Evolutionary conservation across 2,888 invertebrate genomes (phyloP).

Genomic region (Galerucella nymphaeae): DNA sequence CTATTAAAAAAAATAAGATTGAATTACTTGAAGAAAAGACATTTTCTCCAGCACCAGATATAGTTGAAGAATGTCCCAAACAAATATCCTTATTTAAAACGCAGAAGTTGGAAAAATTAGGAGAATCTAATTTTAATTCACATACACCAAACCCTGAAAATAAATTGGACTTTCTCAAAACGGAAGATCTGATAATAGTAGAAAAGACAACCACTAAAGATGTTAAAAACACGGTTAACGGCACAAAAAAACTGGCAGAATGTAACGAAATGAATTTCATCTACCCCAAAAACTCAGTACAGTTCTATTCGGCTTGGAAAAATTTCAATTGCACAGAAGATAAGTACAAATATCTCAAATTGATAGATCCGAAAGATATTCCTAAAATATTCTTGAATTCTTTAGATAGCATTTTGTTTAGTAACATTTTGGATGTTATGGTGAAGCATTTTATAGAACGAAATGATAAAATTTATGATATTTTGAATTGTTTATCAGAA

Average conservation of each 20-base stretch:
- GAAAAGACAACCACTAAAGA: constrained; percentile 46
- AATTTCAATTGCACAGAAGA: constrained; percentile 66
- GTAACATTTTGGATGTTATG: constrained; percentile 69
- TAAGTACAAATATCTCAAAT: constrained; percentile 71
- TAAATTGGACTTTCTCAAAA: constrained; percentile 43
- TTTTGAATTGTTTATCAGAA: constrained; percentile 67
- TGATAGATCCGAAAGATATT: constrained; percentile 69
- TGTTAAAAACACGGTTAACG: constrained; percentile 44
- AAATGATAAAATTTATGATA: constrained; percentile 65
- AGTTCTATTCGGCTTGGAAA: constrained; percentile 75
- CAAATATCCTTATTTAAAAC: constrained; percentile 11
- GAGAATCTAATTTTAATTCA: constrained; percentile 26
- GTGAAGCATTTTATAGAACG: constrained; percentile 65
- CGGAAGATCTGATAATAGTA: constrained; percentile 53
- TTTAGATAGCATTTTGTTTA: constrained; percentile 73
- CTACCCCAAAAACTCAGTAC: constrained; percentile 73
- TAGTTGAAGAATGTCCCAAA: neutral
- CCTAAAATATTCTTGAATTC: constrained; percentile 75
- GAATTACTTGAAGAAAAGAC: constrained; percentile 38
- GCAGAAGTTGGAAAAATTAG: constrained; percentile 9
- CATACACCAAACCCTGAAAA: constrained; percentile 42
- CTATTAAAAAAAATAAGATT: constrained; percentile 40
- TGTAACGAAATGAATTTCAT: constrained; percentile 53
- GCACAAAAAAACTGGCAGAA: constrained; percentile 35
- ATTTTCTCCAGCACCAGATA: constrained; percentile 7